A percentile compares a stretch with the other conserved stretches of the same genome.
phyloP scores from a whole-genome alignment of 2,797 vertebrate genomes.

The Phoxinus dragarum region DNA sequence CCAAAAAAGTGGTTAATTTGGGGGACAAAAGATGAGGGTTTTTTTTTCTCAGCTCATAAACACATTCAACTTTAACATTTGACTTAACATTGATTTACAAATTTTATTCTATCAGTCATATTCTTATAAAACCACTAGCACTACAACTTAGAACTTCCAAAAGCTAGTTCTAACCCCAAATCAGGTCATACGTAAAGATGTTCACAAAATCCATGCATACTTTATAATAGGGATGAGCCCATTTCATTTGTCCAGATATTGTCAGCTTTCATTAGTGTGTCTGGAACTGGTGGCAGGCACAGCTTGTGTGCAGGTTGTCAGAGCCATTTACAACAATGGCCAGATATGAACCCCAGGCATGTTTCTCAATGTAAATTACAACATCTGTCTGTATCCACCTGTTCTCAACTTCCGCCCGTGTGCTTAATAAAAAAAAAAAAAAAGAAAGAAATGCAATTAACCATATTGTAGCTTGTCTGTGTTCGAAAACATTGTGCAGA shows the following conservation, averaged over 20 bases:
- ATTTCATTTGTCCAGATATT: conserved; percentile 73
- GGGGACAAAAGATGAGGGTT: background rate
- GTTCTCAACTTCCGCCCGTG: conserved; percentile 73
- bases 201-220: conserved; percentile 62
- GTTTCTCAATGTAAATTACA: conserved; percentile 78
- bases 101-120: background rate
- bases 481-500: conserved; percentile 2
- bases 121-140: background rate
- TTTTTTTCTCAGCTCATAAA: background rate
- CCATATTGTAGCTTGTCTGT: conserved; percentile 39
- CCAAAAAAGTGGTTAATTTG: conserved; percentile 3
- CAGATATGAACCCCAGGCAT: conserved; percentile 82
- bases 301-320: conserved; percentile 79
- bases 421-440: conserved; percentile 62
- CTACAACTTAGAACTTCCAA: background rate
- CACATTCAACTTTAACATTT: background rate
- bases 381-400: conserved; percentile 82
- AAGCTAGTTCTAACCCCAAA: conserved; percentile 7
- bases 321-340: conserved; percentile 79
- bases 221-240: conserved; percentile 72
- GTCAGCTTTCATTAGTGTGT: conserved; percentile 78
- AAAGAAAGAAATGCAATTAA: conserved; percentile 31
- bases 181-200: conserved; percentile 36
- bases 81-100: conserved; percentile 2
- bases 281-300: conserved; percentile 71